Evolutionary conservation across 2,888 invertebrate genomes (phyloP).

Genomic region (Trichogramma dendrolimi): DNA sequence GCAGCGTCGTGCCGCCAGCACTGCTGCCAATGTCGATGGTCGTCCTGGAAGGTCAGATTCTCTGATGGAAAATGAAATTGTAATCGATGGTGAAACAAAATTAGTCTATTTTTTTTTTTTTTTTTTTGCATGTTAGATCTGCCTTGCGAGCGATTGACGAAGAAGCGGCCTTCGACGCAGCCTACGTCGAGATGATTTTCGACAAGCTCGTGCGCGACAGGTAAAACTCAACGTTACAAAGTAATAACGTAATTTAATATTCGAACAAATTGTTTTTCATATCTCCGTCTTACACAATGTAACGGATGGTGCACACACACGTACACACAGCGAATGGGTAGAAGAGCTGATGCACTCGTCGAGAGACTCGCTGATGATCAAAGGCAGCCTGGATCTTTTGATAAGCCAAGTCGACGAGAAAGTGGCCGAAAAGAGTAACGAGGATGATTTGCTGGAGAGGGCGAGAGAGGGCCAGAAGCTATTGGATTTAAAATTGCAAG

Average conservation of each 20-base stretch:
- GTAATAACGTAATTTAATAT: not conserved
- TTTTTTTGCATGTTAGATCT: not conserved
- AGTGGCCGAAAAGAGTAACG: conserved; percentile 8
- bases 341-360: conserved; percentile 31
- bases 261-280: not conserved
- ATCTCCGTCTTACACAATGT: not conserved
- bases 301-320: too few relatives aligned
- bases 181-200: conserved; percentile 21
- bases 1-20: conserved; percentile 27
- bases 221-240: conserved; percentile 14
- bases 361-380: conserved; percentile 33
- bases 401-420: conserved; percentile 27
- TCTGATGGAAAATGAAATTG: too few relatives aligned
- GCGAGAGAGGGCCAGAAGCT: conserved; percentile 30
- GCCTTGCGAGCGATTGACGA: not conserved
- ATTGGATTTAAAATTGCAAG: conserved; percentile 20
- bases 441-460: conserved; percentile 31
- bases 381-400: conserved; percentile 36
- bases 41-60: not conserved
- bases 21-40: not conserved
- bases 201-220: conserved; percentile 33
- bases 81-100: not conserved
- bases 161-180: conserved; percentile 23
- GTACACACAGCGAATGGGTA: conserved; percentile 5
- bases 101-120: not conserved